These are phyloP conservation scores for Galerucella calmariensis DNA, from an alignment of 2,888 invertebrate species.

Conservation along the genomic window DNA sequence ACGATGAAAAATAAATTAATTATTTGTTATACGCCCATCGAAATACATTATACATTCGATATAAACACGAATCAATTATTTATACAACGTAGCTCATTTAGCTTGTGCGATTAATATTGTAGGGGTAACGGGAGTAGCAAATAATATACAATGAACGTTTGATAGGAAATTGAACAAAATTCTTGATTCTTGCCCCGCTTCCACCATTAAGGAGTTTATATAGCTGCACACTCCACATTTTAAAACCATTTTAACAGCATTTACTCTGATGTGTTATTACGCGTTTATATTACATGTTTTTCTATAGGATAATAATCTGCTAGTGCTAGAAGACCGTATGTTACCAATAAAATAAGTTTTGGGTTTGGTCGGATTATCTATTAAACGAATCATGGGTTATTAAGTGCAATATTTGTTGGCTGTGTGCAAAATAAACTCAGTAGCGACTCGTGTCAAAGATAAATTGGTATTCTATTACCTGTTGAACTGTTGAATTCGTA, in stretches of 20 bases:
- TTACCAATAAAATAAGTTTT: background rate
- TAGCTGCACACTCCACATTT: constrained; percentile 8
- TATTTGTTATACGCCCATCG: constrained; percentile 41
- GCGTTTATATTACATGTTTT: background rate
- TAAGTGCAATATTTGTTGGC: too few species aligned
- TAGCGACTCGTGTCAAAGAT: too few species aligned
- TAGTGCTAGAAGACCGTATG: background rate
- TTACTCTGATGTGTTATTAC: background rate
- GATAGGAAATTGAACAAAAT: too few species aligned
- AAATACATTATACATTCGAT: constrained; percentile 38
- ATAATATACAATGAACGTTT: background rate
- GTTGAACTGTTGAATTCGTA: too few species aligned
- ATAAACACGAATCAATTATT: constrained; percentile 49
- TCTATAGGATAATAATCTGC: background rate
- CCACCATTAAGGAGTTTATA: constrained; percentile 21
- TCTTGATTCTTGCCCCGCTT: constrained; percentile 40
- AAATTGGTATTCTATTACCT: too few species aligned
- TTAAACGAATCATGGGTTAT: background rate
- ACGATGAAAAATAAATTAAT: constrained; percentile 54
- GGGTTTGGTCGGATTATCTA: background rate
- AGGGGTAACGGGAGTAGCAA: constrained; percentile 22
- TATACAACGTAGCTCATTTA: constrained; percentile 45
- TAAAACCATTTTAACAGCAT: constrained; percentile 5
- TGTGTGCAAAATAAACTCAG: too few species aligned
- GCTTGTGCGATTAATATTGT: constrained; percentile 29